phyloP scores from a whole-genome alignment of 1,140 invertebrate species.

The Cydia strobilella region DNA sequence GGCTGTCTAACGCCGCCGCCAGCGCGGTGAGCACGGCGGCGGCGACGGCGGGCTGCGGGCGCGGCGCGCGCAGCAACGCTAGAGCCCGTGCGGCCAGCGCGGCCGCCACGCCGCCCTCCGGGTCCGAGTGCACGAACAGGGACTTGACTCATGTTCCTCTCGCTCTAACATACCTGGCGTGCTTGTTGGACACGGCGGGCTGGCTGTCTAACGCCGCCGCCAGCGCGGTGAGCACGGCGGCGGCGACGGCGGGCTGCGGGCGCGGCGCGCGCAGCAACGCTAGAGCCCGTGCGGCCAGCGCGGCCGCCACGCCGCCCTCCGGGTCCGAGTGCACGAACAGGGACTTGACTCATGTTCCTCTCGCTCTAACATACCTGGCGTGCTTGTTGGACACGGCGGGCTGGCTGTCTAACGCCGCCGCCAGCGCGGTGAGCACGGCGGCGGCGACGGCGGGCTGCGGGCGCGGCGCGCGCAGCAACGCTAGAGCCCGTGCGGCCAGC shows the following conservation, averaged over 20 bases:
- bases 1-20: constrained; percentile 49
- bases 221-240: constrained; percentile 51
- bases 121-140: constrained; percentile 69
- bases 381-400: constrained; percentile 38
- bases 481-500: constrained; percentile 71
- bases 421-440: constrained; percentile 47
- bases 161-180: constrained; percentile 44
- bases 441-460: constrained; percentile 62
- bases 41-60: constrained; percentile 58
- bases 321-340: constrained; percentile 69
- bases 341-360: constrained; percentile 79
- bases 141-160: constrained; percentile 79
- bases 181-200: constrained; percentile 38
- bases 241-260: constrained; percentile 59
- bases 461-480: constrained; percentile 48
- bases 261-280: constrained; percentile 49
- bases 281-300: constrained; percentile 73
- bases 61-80: constrained; percentile 49
- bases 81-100: constrained; percentile 74
- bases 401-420: constrained; percentile 50
- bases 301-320: constrained; percentile 62
- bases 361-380: constrained; percentile 43
- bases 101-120: constrained; percentile 60
- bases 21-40: constrained; percentile 52
- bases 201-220: constrained; percentile 50